Base-by-base conservation (phyloP, 2,797 vertebrate genomes). In the Crotalus adamanteus region DNA sequence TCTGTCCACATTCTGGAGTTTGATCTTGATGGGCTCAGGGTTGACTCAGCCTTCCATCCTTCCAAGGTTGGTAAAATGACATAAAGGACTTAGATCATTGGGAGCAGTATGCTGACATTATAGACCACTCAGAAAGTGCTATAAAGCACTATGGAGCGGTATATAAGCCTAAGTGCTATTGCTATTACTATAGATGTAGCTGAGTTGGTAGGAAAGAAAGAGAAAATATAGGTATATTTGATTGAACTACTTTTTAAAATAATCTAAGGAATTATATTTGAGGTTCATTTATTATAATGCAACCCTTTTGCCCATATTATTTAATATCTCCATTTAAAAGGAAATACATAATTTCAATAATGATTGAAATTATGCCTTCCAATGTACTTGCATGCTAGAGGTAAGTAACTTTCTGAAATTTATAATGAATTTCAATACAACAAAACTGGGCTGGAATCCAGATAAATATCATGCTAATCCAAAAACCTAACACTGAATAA, bases 351-450 rank as follows among this genome's bases (percentile, higher is more conserved):
- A 37, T 86, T 92, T 90, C 51, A 53, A 53, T 53, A 53, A 53
- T 53, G 51, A 86, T 90, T 94, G 92, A 95, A 94, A 94, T 95
- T 92, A 94, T 94, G 95, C 96, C 90, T 85, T 92, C 47, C 90
- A 94, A 95, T 95, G 93, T 12, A 55, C 90, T 94, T 60, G 0
- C 59, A 94, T n/a, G 91, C 18, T 93, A 65, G 93, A 96, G 93
- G 69, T 95, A 96, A 95, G 83, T 69, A 83, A 92, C 3, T 47
- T 96, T 97, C 73, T 95, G 7, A 51, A 95, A 89, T 87, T 93
- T 92, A 94, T 65, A 93, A 88, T 95, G 93, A 94, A 90, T 94
- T 88, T 95, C 95, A 25, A 20, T 95, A 25, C 20, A 69, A 60
- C 93, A 96, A 93, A 92, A 87, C 55, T 93, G 1, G 91, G 90